A percentile compares a stretch with the other conserved stretches of the same genome.
Conservation (phyloP, 2,113 vertebrate genomes). For the Brienomyrus brachyistius region DNA sequence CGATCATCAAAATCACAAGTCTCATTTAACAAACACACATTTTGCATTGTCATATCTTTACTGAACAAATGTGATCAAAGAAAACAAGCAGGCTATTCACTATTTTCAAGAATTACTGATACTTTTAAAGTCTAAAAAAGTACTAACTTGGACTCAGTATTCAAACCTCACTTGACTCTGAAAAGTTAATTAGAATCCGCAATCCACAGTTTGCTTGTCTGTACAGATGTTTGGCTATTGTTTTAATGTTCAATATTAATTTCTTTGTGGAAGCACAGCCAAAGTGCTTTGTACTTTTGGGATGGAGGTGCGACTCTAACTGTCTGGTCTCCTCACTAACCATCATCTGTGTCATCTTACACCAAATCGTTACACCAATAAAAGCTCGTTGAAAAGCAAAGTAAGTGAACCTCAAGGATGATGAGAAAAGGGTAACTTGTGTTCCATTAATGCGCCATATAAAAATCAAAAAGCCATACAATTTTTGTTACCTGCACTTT, state of each 20-base stretch:
- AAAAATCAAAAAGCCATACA: not conserved
- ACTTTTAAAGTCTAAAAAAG: not conserved
- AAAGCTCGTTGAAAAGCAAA: not conserved
- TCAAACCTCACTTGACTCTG: not conserved
- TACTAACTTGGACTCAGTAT: not conserved
- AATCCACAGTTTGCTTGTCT: not conserved
- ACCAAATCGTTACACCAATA: not conserved
- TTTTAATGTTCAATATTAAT: not conserved
- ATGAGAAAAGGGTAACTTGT: not conserved
- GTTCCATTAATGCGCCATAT: not conserved
- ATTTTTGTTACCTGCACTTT: not conserved
- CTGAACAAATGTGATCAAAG: not conserved
- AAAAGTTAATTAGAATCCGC: not conserved
- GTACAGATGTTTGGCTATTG: not conserved
- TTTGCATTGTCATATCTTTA: not conserved
- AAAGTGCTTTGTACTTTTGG: not conserved
- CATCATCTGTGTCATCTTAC: not conserved
- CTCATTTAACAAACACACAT: not conserved
- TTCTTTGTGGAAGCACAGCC: not conserved
- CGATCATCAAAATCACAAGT: not conserved
- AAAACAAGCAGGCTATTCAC: not conserved
- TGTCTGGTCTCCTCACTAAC: not conserved
- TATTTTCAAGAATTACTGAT: not conserved
- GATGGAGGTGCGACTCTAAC: not conserved
- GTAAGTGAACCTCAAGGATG: not conserved